Conservation (phyloP, 2,888 invertebrate genomes). For the Sepioteuthis lessoniana region DNA sequence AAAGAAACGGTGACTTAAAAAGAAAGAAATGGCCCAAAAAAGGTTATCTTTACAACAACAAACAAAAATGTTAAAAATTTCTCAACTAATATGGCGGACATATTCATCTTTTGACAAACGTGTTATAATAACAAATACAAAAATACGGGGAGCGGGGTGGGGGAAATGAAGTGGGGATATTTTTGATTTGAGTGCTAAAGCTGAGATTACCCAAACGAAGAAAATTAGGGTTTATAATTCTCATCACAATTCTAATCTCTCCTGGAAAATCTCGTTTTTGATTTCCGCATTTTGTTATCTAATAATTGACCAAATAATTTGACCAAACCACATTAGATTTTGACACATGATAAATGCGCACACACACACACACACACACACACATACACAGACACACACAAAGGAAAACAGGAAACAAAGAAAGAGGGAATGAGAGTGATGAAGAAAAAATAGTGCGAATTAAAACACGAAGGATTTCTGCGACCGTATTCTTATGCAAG, state of each 20-base stretch:
- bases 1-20: too few relatives aligned
- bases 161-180: too few relatives aligned
- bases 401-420: too few relatives aligned
- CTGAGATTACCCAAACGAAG: background rate
- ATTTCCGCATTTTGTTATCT: slow-evolving; percentile 5
- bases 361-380: background rate
- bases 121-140: background rate
- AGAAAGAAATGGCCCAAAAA: too few relatives aligned
- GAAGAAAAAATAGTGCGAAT: too few relatives aligned
- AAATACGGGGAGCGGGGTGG: background rate
- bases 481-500: too few relatives aligned
- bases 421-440: too few relatives aligned
- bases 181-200: background rate
- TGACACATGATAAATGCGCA: background rate
- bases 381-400: too few relatives aligned
- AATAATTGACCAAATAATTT: too few relatives aligned
- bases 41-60: too few relatives aligned
- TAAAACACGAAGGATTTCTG: too few relatives aligned
- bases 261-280: background rate
- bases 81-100: background rate
- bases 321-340: background rate
- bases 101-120: background rate
- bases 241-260: background rate
- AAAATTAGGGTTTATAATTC: background rate
- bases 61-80: background rate